These are phyloP conservation scores for Capreolus pygargus DNA, from an alignment of 2,113 vertebrate species.

Conservation along the genomic window DNA sequence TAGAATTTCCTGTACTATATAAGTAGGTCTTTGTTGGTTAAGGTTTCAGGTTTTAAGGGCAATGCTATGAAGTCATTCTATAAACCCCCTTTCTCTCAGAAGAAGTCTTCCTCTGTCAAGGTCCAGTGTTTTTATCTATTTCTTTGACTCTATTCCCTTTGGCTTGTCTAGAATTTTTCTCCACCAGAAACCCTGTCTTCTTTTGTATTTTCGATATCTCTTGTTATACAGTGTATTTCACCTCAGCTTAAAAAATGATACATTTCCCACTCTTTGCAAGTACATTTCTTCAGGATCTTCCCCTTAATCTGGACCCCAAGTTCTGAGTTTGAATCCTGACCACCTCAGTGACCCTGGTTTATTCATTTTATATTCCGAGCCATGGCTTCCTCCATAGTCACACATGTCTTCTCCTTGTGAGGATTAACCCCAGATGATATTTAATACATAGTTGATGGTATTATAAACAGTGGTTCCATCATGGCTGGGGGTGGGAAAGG, in stretches of 20 bases:
- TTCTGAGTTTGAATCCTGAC: neutral
- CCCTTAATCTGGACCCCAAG: neutral
- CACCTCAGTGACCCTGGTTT: neutral
- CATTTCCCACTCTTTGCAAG: neutral
- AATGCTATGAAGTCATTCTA: neutral
- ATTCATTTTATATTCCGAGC: neutral
- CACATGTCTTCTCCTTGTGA: neutral
- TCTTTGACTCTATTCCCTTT: neutral
- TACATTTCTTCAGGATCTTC: neutral
- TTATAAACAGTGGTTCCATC: neutral
- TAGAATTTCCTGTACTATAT: neutral
- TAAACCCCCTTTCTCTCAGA: neutral
- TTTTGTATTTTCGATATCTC: neutral
- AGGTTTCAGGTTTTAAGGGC: neutral
- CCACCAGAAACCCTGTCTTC: neutral
- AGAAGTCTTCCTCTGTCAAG: neutral
- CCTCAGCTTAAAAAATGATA: neutral
- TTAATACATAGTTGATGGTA: neutral
- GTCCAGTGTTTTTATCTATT: neutral
- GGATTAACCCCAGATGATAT: neutral
- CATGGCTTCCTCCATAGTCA: neutral
- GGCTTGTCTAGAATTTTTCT: neutral
- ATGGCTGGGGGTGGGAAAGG: neutral
- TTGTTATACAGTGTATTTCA: neutral
- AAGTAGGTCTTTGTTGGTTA: neutral